These are phyloP conservation scores for Phalacrocorax carbo DNA, from an alignment of 2,113 vertebrate genomes.

Conservation along the genomic window DNA sequence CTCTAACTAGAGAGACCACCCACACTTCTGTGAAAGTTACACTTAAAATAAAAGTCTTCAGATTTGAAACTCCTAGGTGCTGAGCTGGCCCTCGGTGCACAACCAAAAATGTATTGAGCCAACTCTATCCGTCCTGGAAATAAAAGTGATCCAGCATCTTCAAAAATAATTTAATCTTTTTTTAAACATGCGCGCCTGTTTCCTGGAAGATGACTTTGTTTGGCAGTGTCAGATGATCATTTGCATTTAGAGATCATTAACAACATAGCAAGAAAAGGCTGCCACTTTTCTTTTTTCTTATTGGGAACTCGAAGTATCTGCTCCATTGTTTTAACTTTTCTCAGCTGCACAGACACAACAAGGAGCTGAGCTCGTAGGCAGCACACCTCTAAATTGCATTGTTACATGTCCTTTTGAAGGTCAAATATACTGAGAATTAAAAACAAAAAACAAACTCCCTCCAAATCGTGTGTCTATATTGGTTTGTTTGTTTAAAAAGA, in stretches of 20 bases:
- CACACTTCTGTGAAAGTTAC: background rate
- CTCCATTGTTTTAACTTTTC: constrained; percentile 19
- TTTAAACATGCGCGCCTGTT: background rate
- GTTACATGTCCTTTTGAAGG: background rate
- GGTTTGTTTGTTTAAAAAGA: background rate
- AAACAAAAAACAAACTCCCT: background rate
- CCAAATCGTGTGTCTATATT: background rate
- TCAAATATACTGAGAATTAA: background rate
- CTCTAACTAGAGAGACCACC: background rate
- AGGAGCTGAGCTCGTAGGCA: background rate
- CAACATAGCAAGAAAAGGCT: constrained; percentile 18
- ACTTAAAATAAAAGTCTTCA: background rate
- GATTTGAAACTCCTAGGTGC: background rate
- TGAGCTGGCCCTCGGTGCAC: background rate
- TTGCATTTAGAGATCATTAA: constrained; percentile 59
- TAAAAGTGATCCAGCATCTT: background rate
- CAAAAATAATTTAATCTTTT: background rate
- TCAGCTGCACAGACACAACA: background rate
- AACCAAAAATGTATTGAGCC: background rate
- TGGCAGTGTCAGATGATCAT: constrained; percentile 35
- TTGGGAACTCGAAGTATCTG: constrained; percentile 2
- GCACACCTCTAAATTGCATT: constrained; percentile 8
- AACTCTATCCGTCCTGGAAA: background rate
- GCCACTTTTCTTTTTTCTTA: background rate
- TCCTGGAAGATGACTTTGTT: constrained; percentile 30